phyloP scores from a whole-genome alignment of 2,113 vertebrate species.

The Telmatochromis sp. region DNA sequence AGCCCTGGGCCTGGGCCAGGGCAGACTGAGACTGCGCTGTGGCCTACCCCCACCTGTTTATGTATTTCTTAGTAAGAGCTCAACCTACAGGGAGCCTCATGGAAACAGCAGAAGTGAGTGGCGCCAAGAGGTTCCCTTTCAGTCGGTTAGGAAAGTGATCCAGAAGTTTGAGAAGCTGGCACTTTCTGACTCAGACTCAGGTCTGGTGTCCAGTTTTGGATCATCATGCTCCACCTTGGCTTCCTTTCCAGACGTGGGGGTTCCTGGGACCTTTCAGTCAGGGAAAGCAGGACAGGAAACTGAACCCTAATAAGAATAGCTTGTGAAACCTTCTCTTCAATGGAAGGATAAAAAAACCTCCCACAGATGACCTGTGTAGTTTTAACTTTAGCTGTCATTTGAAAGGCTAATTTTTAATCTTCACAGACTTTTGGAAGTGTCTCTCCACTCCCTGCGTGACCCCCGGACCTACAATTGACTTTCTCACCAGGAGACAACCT shows the following conservation, averaged over 20 bases:
- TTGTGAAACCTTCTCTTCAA: background rate
- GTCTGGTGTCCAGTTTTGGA: conserved; percentile 44
- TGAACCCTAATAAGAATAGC: background rate
- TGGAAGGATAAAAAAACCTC: background rate
- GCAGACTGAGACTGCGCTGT: conserved; percentile 49
- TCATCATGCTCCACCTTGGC: conserved; percentile 30
- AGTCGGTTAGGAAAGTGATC: conserved; percentile 45
- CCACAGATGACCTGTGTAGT: background rate
- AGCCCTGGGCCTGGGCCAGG: conserved; percentile 55
- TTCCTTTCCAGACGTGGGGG: conserved; percentile 1
- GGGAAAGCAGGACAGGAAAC: background rate
- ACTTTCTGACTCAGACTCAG: conserved; percentile 37
- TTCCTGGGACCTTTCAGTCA: background rate
- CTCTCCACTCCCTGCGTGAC: conserved; percentile 48
- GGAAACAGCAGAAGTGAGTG: conserved; percentile 4
- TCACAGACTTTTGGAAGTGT: conserved; percentile 12
- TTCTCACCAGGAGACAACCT: conserved; percentile 47
- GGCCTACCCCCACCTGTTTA: conserved; percentile 54
- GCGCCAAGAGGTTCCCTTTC: conserved; percentile 43
- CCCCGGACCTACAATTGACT: conserved; percentile 41
- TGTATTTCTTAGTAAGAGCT: conserved; percentile 54
- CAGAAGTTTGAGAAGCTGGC: conserved; percentile 65
- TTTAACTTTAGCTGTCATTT: conserved; percentile 49
- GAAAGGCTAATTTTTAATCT: conserved; percentile 59
- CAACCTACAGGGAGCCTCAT: conserved; percentile 27